Evolutionary conservation across 1,140 invertebrate genomes (phyloP).

Genomic region (Diorhabda elongata): DNA sequence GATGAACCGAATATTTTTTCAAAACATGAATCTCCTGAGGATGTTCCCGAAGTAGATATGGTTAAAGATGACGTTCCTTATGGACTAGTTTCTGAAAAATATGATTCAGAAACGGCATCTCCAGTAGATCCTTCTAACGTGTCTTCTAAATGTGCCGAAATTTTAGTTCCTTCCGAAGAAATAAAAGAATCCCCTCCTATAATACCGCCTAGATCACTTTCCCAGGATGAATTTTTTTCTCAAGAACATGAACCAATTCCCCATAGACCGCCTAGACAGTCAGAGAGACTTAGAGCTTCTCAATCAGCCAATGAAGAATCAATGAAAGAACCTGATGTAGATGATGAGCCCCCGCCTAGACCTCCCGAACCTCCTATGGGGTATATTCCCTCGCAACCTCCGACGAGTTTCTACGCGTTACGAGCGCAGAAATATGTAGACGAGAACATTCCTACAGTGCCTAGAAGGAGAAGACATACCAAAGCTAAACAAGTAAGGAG

Average conservation of each 20-base stretch:
- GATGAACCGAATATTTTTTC: background rate
- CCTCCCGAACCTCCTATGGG: constrained; percentile 54
- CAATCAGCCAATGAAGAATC: constrained; percentile 9
- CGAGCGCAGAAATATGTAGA: constrained; percentile 53
- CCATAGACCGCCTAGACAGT: constrained; percentile 16
- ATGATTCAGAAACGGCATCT: background rate
- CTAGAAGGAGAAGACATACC: constrained; percentile 40
- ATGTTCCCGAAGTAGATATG: background rate
- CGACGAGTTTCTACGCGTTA: constrained; percentile 42
- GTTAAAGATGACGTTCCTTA: background rate
- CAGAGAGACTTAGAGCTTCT: constrained; percentile 13
- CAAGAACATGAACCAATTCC: constrained; percentile 3
- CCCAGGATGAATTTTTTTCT: background rate
- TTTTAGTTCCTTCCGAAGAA: background rate
- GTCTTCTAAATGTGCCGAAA: background rate
- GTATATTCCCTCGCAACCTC: constrained; percentile 43
- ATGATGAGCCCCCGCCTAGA: constrained; percentile 50
- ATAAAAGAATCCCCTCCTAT: background rate
- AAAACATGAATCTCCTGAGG: background rate
- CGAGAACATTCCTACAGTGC: constrained; percentile 43
- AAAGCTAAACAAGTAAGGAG: constrained; percentile 41
- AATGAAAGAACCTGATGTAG: constrained; percentile 33
- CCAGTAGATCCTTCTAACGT: background rate
- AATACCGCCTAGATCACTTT: background rate
- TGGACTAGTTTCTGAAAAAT: background rate